Evolutionary conservation across 2,797 vertebrate species (phyloP).

Genomic region (Anas bernieri): DNA sequence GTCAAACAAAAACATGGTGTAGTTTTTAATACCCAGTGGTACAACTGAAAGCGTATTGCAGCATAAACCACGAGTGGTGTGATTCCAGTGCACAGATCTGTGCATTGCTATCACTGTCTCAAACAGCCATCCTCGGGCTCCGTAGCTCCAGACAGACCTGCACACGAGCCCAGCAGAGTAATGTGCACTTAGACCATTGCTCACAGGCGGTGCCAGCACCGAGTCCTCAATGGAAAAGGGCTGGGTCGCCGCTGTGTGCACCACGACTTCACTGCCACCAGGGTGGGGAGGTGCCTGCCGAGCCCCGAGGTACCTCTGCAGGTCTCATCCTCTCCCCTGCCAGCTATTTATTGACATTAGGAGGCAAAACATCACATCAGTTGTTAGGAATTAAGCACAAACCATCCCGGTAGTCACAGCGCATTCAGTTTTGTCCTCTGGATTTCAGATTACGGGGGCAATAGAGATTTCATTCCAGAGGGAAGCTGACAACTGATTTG

Average conservation of each 20-base stretch:
- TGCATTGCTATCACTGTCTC: neutral
- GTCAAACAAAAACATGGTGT: neutral
- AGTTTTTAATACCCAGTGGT: neutral
- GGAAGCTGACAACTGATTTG: slow-evolving; percentile 4
- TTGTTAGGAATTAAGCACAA: neutral
- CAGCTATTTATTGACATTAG: neutral
- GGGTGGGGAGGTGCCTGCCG: neutral
- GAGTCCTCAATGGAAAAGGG: neutral
- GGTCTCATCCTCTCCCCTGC: neutral
- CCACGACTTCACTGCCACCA: rapidly evolving
- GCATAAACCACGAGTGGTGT: neutral
- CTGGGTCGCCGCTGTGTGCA: rapidly evolving
- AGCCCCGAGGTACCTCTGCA: neutral
- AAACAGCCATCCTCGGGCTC: neutral
- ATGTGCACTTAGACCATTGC: neutral
- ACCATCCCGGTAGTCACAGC: neutral
- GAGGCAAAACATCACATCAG: neutral
- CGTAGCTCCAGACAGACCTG: neutral
- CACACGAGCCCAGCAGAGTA: neutral
- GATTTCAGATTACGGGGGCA: neutral
- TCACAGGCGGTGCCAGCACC: neutral
- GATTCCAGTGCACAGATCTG: neutral
- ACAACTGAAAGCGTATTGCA: neutral
- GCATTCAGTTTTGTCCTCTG: neutral
- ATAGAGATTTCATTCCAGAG: neutral